These are phyloP conservation scores for Barbus barbus DNA, from an alignment of 2,113 vertebrate species.

Conservation along the genomic window DNA sequence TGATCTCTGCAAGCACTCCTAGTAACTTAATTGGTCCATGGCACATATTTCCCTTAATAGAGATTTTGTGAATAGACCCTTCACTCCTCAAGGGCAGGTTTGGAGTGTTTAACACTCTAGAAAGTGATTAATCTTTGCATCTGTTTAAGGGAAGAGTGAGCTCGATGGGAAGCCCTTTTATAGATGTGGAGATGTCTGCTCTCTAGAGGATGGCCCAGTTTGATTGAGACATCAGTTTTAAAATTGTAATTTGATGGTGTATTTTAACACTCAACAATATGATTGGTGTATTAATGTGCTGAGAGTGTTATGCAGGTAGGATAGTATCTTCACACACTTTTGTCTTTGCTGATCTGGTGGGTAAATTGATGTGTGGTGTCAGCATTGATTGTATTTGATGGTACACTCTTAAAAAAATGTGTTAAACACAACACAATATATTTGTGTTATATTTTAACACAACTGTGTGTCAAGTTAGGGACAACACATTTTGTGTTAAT, in stretches of 20 bases:
- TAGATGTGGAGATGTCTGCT: conserved; percentile 9
- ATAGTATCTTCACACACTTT: neutral
- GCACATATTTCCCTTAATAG: conserved; percentile 47
- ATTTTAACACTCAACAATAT: neutral
- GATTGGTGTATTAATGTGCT: conserved; percentile 1
- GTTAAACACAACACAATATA: too few relatives aligned
- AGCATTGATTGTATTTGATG: neutral
- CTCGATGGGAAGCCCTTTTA: conserved; percentile 33
- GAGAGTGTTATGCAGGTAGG: neutral
- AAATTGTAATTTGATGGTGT: conserved; percentile 9
- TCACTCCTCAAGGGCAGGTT: conserved; percentile 51
- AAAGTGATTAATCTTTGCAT: conserved; percentile 52
- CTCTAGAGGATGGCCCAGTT: neutral
- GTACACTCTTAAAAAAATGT: too few relatives aligned
- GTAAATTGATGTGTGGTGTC: neutral
- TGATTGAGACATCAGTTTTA: conserved; percentile 19
- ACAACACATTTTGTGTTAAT: too few relatives aligned
- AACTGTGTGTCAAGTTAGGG: too few relatives aligned
- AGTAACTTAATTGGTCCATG: conserved; percentile 53
- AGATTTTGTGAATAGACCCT: conserved; percentile 52
- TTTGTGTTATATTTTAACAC: too few relatives aligned
- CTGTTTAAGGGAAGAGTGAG: conserved; percentile 40
- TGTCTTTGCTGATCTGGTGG: neutral
- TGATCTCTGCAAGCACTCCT: conserved; percentile 46
- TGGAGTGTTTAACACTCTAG: conserved; percentile 46